Evolutionary conservation across 2,113 vertebrate genomes (phyloP), one percentile per base, ranked within the genome.

Genomic region (Oryzias woworae): DNA sequence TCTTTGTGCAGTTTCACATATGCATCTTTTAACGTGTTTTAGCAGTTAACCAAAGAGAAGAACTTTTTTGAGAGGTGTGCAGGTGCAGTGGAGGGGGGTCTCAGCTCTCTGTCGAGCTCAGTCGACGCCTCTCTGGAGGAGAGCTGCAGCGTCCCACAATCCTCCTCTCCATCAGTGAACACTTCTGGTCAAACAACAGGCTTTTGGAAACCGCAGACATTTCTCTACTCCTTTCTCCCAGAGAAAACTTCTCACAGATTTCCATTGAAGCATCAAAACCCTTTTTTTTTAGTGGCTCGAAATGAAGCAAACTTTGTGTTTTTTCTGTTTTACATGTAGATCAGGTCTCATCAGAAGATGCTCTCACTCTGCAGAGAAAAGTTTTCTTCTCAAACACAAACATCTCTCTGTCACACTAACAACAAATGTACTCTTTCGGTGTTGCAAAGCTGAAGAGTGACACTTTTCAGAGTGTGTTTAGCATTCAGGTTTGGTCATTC

Each of bases 391-490:
- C 56, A 92, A 91, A 90, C 89, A 92, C 72, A 80, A 82, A 87
- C 73, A 73, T 78, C 73, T 66, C 77, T 67, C 58, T 53, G 63
- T 59, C 73, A 63, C 92, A 94, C 81, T 82, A 92, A 91, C 93
- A 94, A 92, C 94, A 94, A 93, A 93, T 95, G 94, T 94, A 93
- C 92, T 94, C 92, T 93, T 92, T 89, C 4, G 89, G 90, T 88
- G 93, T 95, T 94, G 94, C 95, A 86, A 89, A 89, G 93, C 90
- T 91, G 91, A 93, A 95, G 94, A 95, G 72, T 74, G 92, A 92
- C 93, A 94, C 93, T 93, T 94, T 93, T 92, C 91, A 92, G 93
- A 94, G 93, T 91, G 93, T 96, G 96, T 98, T 98, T 98, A 98
- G 95, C 94, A 99, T 98, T 97, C 96, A 98, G 85, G 93, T 96